Evolutionary conservation across 2,113 vertebrate genomes (phyloP).

Genomic region (Formicarius rufipectus): DNA sequence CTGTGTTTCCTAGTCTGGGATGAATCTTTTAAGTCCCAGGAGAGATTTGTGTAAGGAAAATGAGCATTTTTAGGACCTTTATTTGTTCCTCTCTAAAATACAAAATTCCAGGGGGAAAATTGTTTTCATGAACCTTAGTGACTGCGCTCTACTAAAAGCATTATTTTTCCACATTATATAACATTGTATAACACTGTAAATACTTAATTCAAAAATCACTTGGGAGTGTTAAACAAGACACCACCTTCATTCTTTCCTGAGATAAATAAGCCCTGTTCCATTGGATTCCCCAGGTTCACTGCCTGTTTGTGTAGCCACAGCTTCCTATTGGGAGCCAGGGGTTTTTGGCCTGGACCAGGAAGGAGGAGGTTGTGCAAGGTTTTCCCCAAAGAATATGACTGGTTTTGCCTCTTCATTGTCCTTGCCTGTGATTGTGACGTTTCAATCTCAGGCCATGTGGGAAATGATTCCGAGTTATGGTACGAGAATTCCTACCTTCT

Average conservation of each 20-base stretch:
- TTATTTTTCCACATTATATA: background rate
- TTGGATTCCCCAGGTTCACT: background rate
- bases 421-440: background rate
- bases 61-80: background rate
- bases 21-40: background rate
- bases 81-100: background rate
- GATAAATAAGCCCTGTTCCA: background rate
- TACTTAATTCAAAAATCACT: background rate
- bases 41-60: background rate
- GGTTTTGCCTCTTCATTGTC: background rate
- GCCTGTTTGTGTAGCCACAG: background rate
- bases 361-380: background rate
- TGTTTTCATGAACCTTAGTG: background rate
- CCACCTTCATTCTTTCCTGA: background rate
- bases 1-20: background rate
- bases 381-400: background rate
- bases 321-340: background rate
- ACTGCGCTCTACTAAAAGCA: background rate
- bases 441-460: background rate
- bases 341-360: background rate
- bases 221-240: background rate
- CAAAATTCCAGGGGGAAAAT: background rate
- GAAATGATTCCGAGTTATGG: background rate
- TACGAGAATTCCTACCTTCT: background rate
- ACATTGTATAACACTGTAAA: background rate